Percentiles rank a stretch among this genome's conserved stretches.
phyloP scores from a whole-genome alignment of 2,113 vertebrate species.

The Agelaius tricolor region DNA sequence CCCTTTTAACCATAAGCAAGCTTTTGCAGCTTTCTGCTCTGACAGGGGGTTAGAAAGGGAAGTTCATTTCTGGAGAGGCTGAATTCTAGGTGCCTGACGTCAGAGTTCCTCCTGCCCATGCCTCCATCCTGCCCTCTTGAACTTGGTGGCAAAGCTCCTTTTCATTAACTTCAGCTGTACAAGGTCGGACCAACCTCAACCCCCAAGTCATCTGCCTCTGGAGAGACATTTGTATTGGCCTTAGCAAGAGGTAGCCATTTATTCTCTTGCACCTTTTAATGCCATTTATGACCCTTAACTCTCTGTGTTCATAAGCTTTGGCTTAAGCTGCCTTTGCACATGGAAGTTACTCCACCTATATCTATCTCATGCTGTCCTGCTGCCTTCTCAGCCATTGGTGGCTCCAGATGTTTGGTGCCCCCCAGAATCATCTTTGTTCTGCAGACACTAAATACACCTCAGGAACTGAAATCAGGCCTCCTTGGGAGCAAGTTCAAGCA shows the following conservation, averaged over 20 bases:
- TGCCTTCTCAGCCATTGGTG: neutral
- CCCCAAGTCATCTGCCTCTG: neutral
- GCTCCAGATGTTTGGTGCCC: neutral
- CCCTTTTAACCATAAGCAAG: neutral
- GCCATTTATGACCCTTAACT: neutral
- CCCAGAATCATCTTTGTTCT: neutral
- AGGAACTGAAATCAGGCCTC: neutral
- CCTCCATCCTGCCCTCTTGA: neutral
- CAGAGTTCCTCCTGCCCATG: neutral
- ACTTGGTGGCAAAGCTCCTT: neutral
- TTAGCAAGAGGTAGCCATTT: neutral
- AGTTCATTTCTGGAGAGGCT: neutral
- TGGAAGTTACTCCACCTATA: neutral
- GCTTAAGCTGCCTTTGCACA: neutral
- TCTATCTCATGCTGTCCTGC: neutral
- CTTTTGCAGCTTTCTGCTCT: neutral
- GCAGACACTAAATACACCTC: neutral
- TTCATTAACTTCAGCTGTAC: neutral
- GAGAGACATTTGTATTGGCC: neutral
- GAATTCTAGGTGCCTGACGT: neutral
- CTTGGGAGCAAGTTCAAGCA: neutral
- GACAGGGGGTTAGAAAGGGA: neutral
- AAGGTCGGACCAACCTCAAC: neutral
- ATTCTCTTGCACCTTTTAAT: neutral
- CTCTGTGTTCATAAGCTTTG: neutral